These are phyloP conservation scores for Macaria liturata DNA, from an alignment of 2,888 invertebrate genomes.

Conservation along the genomic window DNA sequence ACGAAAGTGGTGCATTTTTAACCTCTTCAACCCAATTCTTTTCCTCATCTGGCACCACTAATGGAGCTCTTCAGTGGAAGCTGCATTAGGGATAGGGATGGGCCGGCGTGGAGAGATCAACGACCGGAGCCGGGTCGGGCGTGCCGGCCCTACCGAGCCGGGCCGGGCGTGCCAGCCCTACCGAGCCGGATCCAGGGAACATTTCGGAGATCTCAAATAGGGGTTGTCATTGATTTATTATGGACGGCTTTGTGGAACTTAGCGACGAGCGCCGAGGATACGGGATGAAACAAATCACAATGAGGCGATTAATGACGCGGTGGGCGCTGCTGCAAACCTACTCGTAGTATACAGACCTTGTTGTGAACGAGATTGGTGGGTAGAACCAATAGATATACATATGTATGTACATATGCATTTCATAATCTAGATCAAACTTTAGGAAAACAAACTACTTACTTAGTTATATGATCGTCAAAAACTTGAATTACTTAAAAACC, in stretches of 20 bases:
- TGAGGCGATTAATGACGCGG: constrained; percentile 27
- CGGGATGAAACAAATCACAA: constrained; percentile 36
- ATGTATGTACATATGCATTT: too few species aligned
- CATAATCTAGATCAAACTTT: too few species aligned
- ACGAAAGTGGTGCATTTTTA: not conserved
- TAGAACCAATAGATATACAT: too few species aligned
- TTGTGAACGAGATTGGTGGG: not conserved
- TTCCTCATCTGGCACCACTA: constrained; percentile 10
- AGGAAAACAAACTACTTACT: too few species aligned
- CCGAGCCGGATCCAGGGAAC: constrained; percentile 26
- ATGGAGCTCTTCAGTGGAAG: constrained; percentile 34
- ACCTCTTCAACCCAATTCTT: constrained; percentile 7
- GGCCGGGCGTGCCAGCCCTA: constrained; percentile 17
- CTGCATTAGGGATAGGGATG: constrained; percentile 41
- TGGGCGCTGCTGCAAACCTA: constrained; percentile 3
- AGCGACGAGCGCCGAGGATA: constrained; percentile 29
- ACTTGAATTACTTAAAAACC: too few species aligned
- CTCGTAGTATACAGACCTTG: not conserved
- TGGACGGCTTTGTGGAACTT: constrained; percentile 37
- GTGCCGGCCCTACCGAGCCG: constrained; percentile 20
- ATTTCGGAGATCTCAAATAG: constrained; percentile 52
- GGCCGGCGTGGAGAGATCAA: constrained; percentile 45
- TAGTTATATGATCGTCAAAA: too few species aligned
- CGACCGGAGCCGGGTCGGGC: constrained; percentile 47
- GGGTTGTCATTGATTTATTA: constrained; percentile 55